Conservation (phyloP, 2,113 vertebrate species). For the Pseudorectes ferrugineus region DNA sequence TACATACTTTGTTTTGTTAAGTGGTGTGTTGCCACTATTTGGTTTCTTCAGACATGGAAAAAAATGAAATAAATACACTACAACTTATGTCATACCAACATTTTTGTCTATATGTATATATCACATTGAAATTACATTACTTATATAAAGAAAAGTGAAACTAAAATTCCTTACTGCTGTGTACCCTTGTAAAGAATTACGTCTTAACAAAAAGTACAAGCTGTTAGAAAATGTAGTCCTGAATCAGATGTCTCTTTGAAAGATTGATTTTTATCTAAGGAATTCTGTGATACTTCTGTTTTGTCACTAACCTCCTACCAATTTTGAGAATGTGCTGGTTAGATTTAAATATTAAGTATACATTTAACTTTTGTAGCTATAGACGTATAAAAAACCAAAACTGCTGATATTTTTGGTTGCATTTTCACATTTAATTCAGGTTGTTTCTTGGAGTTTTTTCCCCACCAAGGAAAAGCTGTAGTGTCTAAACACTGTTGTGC, state of each 20-base stretch:
- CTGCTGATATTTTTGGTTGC: background rate
- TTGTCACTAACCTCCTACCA: background rate
- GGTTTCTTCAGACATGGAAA: background rate
- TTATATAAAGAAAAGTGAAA: background rate
- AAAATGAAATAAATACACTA: background rate
- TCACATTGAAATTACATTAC: background rate
- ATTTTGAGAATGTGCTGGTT: background rate
- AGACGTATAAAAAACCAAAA: background rate
- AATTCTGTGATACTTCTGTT: background rate
- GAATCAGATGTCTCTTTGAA: background rate
- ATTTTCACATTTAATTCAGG: background rate
- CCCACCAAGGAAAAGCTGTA: background rate
- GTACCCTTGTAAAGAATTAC: background rate
- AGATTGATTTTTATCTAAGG: background rate
- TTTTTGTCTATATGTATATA: background rate
- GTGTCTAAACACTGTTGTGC: background rate
- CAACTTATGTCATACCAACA: background rate
- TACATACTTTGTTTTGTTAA: background rate
- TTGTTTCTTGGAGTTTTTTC: background rate
- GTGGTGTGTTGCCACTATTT: background rate
- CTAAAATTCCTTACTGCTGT: background rate
- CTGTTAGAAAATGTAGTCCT: background rate
- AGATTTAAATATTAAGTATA: background rate
- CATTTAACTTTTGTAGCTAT: background rate
- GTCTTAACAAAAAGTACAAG: background rate